Conservation (phyloP, 64 coral and sea anemone genomes). For the Anthopleura sola region DNA sequence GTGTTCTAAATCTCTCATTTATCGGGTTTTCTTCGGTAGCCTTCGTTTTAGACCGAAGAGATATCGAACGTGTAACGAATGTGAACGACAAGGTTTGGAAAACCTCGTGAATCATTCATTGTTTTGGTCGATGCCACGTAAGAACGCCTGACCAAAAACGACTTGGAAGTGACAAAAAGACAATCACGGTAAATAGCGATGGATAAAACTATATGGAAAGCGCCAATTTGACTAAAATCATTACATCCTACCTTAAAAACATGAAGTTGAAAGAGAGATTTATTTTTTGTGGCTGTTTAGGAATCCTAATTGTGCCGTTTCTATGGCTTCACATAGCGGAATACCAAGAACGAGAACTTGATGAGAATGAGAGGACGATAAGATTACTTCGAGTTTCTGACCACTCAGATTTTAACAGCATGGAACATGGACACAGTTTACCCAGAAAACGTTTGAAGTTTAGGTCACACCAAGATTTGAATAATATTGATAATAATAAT, state of each 20-base stretch:
- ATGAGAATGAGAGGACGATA: constrained; percentile 8
- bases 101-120: constrained; percentile 28
- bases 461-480: not conserved
- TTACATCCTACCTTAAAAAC: constrained; percentile 13
- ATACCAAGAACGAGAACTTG: constrained; percentile 24
- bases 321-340: constrained; percentile 59
- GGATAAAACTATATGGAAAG: not conserved
- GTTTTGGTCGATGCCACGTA: constrained; percentile 52
- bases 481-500: not conserved
- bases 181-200: constrained; percentile 8
- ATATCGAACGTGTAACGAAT: not conserved
- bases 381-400: constrained; percentile 28
- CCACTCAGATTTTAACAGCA: constrained; percentile 52
- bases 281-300: constrained; percentile 44
- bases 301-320: constrained; percentile 51
- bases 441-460: constrained; percentile 9
- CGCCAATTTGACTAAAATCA: not conserved
- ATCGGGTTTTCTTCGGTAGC: not conserved
- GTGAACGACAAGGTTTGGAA: not conserved
- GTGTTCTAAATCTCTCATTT: not conserved
- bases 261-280: constrained; percentile 87
- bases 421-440: constrained; percentile 44
- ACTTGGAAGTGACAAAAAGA: constrained; percentile 5
- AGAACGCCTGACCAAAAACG: constrained; percentile 42
- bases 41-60: not conserved